A percentile compares a stretch with the other conserved stretches of the same genome.
Conservation (phyloP, 2,888 invertebrate species). For the Nomada hirtipes region DNA sequence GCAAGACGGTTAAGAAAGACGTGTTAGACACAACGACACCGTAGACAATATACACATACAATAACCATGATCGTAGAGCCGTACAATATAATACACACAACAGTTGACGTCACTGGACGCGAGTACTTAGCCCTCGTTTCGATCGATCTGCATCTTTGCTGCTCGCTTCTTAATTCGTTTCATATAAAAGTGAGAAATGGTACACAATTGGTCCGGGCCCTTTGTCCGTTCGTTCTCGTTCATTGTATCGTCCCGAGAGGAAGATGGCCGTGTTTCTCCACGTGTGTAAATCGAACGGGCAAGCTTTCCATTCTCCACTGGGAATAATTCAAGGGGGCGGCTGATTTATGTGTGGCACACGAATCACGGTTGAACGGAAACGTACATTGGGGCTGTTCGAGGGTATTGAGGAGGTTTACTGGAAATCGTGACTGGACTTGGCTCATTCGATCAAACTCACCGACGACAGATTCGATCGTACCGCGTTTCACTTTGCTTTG, state of each 20-base stretch:
- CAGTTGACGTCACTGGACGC: slow-evolving; percentile 55
- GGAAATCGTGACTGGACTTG: slow-evolving; percentile 11
- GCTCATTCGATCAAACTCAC: slow-evolving; percentile 27
- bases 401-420: slow-evolving; percentile 32
- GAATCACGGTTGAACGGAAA: slow-evolving; percentile 19
- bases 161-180: slow-evolving; percentile 54
- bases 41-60: slow-evolving; percentile 60
- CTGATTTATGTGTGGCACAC: slow-evolving; percentile 38
- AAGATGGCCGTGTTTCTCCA: slow-evolving; percentile 8
- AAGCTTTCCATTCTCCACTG: neutral
- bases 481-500: slow-evolving; percentile 44
- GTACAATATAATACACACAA: slow-evolving; percentile 54
- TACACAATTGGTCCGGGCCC: slow-evolving; percentile 73
- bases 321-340: slow-evolving; percentile 23
- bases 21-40: slow-evolving; percentile 57
- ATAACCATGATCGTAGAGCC: slow-evolving; percentile 60
- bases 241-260: slow-evolving; percentile 44
- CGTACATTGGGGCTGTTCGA: slow-evolving; percentile 30
- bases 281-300: neutral
- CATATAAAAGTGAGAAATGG: slow-evolving; percentile 80
- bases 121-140: slow-evolving; percentile 38
- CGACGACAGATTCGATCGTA: slow-evolving; percentile 26
- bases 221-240: slow-evolving; percentile 56
- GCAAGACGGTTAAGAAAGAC: slow-evolving; percentile 49
- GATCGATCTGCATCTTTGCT: slow-evolving; percentile 15